Conservation (phyloP, 2,797 vertebrate species). For the Spinus pinus region DNA sequence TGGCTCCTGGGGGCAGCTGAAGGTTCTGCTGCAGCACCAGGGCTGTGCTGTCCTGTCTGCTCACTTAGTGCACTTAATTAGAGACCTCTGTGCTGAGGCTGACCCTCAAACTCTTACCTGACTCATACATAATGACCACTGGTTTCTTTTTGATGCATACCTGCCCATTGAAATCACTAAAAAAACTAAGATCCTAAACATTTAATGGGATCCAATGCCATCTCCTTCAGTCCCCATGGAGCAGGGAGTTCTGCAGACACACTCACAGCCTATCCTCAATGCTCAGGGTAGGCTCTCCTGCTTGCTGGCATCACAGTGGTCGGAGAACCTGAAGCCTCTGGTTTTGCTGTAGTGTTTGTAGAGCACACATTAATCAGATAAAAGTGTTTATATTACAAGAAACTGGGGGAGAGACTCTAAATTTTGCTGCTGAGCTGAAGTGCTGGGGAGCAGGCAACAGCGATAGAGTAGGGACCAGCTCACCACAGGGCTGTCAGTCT, state of each 20-base stretch:
- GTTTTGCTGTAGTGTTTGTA: not conserved
- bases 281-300: not conserved
- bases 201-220: not conserved
- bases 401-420: fast-evolving
- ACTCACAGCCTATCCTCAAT: fast-evolving
- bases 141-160: not conserved
- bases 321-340: not conserved
- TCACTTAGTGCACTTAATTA: not conserved
- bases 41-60: not conserved
- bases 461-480: not conserved
- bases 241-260: not conserved
- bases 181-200: not conserved
- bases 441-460: not conserved
- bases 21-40: not conserved
- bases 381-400: not conserved
- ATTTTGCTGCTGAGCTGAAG: not conserved
- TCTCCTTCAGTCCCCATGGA: not conserved
- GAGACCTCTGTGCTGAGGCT: not conserved
- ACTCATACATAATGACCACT: not conserved
- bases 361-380: not conserved
- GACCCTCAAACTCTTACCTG: not conserved
- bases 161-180: not conserved
- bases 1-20: not conserved
- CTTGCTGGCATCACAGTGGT: not conserved
- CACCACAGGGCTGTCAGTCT: not conserved